Conservation (phyloP, 2,797 vertebrate species). For the Erithacus rubecula region DNA sequence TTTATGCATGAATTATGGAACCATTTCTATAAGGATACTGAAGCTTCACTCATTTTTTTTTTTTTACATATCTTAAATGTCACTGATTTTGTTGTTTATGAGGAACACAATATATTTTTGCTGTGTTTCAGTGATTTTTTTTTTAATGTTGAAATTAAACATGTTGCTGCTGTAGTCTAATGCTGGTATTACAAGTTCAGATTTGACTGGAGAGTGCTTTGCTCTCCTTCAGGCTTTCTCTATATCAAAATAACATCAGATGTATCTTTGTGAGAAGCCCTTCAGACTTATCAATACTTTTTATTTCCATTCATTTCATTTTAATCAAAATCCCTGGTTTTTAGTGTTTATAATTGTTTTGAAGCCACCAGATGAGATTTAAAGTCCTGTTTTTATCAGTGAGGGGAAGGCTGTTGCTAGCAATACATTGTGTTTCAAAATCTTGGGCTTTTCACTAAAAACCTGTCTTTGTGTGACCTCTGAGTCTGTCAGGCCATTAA, state of each 20-base stretch:
- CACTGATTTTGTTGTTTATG: neutral
- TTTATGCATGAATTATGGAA: neutral
- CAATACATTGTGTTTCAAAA: neutral
- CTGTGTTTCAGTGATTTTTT: neutral
- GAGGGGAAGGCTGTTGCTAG: neutral
- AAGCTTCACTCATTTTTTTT: neutral
- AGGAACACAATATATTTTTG: neutral
- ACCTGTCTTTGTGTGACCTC: neutral
- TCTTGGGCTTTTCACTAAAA: neutral
- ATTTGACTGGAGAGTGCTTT: neutral
- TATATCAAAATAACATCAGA: neutral
- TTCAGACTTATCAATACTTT: neutral
- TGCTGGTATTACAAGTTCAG: neutral
- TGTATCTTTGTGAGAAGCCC: neutral
- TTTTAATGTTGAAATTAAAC: neutral
- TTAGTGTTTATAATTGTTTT: neutral
- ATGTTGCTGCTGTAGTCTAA: neutral
- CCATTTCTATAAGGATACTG: neutral
- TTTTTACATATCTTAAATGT: neutral
- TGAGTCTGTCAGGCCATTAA: neutral
- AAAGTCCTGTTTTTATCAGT: neutral
- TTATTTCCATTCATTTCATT: neutral
- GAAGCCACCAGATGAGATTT: neutral
- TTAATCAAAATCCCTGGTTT: fast-evolving
- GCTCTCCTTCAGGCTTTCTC: neutral